Evolutionary conservation across 2,888 invertebrate genomes (phyloP).

Genomic region (Catocala fraxini): DNA sequence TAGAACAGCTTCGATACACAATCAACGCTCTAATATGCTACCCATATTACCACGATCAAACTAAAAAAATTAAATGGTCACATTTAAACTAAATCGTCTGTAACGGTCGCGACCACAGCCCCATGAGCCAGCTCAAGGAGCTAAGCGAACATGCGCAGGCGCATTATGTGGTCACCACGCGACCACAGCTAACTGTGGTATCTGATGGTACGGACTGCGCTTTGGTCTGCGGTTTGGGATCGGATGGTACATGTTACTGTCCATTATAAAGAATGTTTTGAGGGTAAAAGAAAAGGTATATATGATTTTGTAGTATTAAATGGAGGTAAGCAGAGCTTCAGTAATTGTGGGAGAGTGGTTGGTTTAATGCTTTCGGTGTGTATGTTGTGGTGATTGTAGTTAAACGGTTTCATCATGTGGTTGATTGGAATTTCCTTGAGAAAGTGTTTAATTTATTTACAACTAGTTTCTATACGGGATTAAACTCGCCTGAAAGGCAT

Average conservation of each 20-base stretch:
- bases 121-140: slow-evolving; percentile 3
- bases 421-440: slow-evolving; percentile 4
- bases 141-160: slow-evolving; percentile 14
- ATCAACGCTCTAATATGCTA: no score
- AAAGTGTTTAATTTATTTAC: not conserved
- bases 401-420: not conserved
- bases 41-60: not conserved
- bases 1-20: no score
- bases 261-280: slow-evolving; percentile 3
- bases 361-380: not conserved
- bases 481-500: no score
- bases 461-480: not conserved
- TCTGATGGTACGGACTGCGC: no score
- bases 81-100: slow-evolving; percentile 13
- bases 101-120: slow-evolving; percentile 9
- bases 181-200: slow-evolving; percentile 10
- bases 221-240: slow-evolving; percentile 3
- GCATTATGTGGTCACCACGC: slow-evolving; percentile 17
- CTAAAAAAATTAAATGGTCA: slow-evolving; percentile 10
- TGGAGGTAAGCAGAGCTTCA: not conserved
- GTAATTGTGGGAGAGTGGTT: slow-evolving; percentile 13
- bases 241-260: not conserved
- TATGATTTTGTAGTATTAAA: slow-evolving; percentile 10
- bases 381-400: not conserved
- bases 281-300: slow-evolving; percentile 6